A percentile compares a stretch with the other conserved stretches of the same genome.
Conservation (phyloP, 2,113 vertebrate genomes). For the Vidua macroura region DNA sequence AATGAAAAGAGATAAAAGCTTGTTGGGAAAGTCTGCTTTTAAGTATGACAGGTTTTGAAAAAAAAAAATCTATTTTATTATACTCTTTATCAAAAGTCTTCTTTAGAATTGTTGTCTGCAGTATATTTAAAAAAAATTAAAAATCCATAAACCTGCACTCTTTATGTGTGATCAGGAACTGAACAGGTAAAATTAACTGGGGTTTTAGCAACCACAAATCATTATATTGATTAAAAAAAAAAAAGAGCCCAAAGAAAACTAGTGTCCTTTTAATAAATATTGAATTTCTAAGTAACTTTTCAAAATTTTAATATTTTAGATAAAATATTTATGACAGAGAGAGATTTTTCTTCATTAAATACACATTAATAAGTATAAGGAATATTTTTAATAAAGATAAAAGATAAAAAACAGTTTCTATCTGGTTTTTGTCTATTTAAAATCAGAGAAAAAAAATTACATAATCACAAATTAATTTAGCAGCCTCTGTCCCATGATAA, state of each 20-base stretch:
- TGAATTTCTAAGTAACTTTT: not conserved
- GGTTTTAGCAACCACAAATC: not conserved
- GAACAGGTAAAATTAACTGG: not conserved
- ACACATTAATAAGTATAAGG: not conserved
- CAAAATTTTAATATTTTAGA: not conserved
- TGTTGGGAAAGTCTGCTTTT: not conserved
- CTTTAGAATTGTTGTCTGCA: not conserved
- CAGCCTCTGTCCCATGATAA: not conserved
- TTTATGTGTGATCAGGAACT: not conserved
- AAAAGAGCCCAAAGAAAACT: no score
- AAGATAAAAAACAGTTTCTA: accelerated
- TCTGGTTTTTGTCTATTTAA: not conserved
- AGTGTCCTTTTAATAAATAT: not conserved
- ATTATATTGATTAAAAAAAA: not conserved
- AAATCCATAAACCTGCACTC: not conserved
- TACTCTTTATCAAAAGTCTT: not conserved
- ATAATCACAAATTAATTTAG: not conserved
- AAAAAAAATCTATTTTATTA: not conserved
- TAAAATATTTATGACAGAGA: not conserved
- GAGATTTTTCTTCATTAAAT: not conserved
- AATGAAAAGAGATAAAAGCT: slow-evolving; percentile 39
- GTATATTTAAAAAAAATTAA: not conserved
- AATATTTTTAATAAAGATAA: not conserved
- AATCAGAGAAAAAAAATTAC: not conserved
- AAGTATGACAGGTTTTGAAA: not conserved